Evolutionary conservation across 2,797 vertebrate genomes (phyloP), one percentile per base, ranked within the genome.

Genomic region (Pteropus rufus): DNA sequence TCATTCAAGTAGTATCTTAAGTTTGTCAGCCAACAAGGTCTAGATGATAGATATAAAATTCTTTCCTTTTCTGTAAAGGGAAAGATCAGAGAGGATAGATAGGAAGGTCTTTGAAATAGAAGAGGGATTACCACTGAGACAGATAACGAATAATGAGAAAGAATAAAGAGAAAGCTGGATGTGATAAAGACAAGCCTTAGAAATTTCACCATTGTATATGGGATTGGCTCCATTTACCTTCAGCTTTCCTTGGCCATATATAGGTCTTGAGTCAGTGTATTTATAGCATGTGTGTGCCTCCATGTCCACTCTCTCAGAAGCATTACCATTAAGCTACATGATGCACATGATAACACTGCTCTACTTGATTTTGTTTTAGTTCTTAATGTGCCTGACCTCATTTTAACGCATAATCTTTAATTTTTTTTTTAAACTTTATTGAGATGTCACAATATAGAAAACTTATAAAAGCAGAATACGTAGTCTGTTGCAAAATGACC

Each of bases 21-120:
- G 19, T 83, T 89, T 91, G 31, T 80, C 64, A 80, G 1, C 31
- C 46, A 87, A 31, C 24, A 39, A 73, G 1, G 1, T 87, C 5
- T 52, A 87, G 41, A 82, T 77, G 77, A n/a, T 60, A 94, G 52
- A 76, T 77, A 58, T 0, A 69, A 82, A 92, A 39, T 44, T 76
- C 21, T 56, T 83, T 77, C 52, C 64, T 93, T 69, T 79, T 92
- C 36, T 91, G 5, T 65, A 44, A 92, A 81, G 0, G 29, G 41
- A 72, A 92, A 83, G 58, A 72, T 11, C 31, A 64, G 39, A 92
- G n/a, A 76, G 72, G 15, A 56, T 56, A 81, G 34, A 79, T 88
- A 89, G 56, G 39, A 96, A 97, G 41, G 11, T 26, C 44, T 95
- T 93, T 93, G 87, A 93, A 96, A 82, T 83, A 67, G 29, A 84